phyloP scores from a whole-genome alignment of 92 coral and sea anemone species.

The Epizoanthus illoricatus region DNA sequence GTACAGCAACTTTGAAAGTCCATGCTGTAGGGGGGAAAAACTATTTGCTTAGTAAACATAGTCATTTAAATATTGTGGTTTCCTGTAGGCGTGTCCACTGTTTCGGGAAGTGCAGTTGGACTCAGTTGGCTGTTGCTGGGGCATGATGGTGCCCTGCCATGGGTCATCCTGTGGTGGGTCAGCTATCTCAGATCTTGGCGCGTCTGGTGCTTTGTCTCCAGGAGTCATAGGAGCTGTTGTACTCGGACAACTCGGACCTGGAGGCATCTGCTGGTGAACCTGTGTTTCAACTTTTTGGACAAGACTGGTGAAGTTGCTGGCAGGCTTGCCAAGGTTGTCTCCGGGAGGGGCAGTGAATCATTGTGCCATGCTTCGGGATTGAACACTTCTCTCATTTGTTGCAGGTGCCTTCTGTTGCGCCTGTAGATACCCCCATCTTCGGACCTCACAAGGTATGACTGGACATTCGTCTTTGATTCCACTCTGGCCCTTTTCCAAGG shows the following conservation, averaged over 20 bases:
- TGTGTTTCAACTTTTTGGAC: not conserved
- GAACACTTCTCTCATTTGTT: slow-evolving; percentile 27
- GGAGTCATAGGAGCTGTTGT: not conserved
- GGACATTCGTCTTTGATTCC: slow-evolving; percentile 20
- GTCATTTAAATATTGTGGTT: not conserved
- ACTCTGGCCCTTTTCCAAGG: slow-evolving; percentile 36
- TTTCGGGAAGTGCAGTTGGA: not conserved
- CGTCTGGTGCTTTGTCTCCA: not conserved
- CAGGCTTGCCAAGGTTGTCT: not conserved
- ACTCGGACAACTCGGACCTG: not conserved
- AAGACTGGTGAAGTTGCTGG: not conserved
- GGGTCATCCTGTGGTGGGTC: not conserved
- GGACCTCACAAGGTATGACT: slow-evolving; percentile 34
- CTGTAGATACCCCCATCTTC: slow-evolving; percentile 23
- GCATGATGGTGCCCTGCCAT: not conserved
- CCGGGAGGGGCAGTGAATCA: not conserved
- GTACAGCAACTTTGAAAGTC: too few relatives aligned
- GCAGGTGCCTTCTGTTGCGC: slow-evolving; percentile 35
- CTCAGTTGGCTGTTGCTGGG: slow-evolving; percentile 14
- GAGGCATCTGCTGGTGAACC: not conserved
- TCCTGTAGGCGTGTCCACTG: not conserved
- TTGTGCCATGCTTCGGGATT: not conserved
- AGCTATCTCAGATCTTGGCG: not conserved
- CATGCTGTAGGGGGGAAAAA: too few relatives aligned
- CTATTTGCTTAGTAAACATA: too few relatives aligned